A percentile compares a stretch with the other conserved stretches of the same genome.
Conservation (phyloP, 1,140 invertebrate genomes). For the Artemia franciscana region DNA sequence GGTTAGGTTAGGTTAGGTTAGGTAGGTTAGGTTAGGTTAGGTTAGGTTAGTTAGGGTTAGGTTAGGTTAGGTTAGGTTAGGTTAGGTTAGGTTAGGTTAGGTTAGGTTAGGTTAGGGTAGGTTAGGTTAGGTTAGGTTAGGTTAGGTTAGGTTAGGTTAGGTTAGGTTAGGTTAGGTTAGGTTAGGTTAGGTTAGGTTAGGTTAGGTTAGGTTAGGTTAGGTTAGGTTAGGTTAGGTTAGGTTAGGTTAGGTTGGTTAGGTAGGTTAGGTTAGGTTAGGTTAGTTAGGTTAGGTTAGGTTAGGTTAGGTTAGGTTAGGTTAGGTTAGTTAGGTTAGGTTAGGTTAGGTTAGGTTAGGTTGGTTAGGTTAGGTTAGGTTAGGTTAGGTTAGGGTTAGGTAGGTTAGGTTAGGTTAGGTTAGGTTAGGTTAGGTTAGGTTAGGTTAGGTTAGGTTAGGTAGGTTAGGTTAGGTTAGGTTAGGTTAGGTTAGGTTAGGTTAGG, state of each 20-base stretch:
- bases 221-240: constrained; percentile 12
- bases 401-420: constrained; percentile 12
- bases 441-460: constrained; percentile 12
- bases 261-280: constrained; percentile 12
- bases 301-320: constrained; percentile 12
- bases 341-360: neutral
- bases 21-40: constrained; percentile 6
- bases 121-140: constrained; percentile 12
- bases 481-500: constrained; percentile 10
- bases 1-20: constrained; percentile 8
- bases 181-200: constrained; percentile 10
- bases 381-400: constrained; percentile 12
- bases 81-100: constrained; percentile 13
- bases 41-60: constrained; percentile 12
- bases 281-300: constrained; percentile 8
- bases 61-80: constrained; percentile 12
- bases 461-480: constrained; percentile 10
- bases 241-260: constrained; percentile 9
- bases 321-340: constrained; percentile 10
- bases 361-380: constrained; percentile 12
- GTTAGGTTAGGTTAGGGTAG: constrained; percentile 13
- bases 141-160: constrained; percentile 12
- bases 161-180: constrained; percentile 11
- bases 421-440: constrained; percentile 13
- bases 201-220: constrained; percentile 11